Evolutionary conservation across 2,797 vertebrate species (phyloP), one percentile per base, ranked within the genome.

Genomic region (Scolopax rusticola): DNA sequence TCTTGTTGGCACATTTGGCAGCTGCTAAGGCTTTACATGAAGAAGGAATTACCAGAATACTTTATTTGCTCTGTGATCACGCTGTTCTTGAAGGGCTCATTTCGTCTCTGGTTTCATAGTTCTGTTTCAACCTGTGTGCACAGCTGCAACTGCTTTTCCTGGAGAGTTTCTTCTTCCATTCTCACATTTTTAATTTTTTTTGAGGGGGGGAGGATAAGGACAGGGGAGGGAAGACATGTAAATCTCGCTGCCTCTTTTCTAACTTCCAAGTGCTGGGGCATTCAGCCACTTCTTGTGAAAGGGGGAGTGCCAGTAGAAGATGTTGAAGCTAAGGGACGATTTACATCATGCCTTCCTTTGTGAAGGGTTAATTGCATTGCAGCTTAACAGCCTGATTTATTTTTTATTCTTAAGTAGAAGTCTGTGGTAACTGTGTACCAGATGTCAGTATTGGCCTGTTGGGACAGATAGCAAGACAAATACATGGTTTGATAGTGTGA

Each of bases 401-500:
- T 48, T 48, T 48, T 48, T 13, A 48, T 48, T 48, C 47, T 48
- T 48, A 24, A 48, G 47, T 24, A 48, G 21, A 86, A 30, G 23
- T 69, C 56, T 75, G 41, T 54, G 20, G 48, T 87, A 83, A 50
- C 78, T 73, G 47, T 63, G 43, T 87, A 59, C 78, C 88, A 93
- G 86, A 94, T 93, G 91, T 90, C 78, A 28, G 45, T 38, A 85
- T 65, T 81, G 78, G 68, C 84, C 91, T 75, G 11, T 75, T 89
- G 88, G 61, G 88, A 76, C 18, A 11, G 43, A 38, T 10, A 76
- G 48, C 12, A 68, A 89, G 64, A 60, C 68, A 90, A 85, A 78
- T 85, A 40, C 48, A 23, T 78, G 47, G 51, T 89, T 87, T 87
- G 56, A 68, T 86, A 71, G 57, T 33, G 53, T 89, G 83, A 71